Evolutionary conservation across 2,797 vertebrate genomes (phyloP), one percentile per base, ranked within the genome.

Genomic region (Synaphobranchus kaupii): DNA sequence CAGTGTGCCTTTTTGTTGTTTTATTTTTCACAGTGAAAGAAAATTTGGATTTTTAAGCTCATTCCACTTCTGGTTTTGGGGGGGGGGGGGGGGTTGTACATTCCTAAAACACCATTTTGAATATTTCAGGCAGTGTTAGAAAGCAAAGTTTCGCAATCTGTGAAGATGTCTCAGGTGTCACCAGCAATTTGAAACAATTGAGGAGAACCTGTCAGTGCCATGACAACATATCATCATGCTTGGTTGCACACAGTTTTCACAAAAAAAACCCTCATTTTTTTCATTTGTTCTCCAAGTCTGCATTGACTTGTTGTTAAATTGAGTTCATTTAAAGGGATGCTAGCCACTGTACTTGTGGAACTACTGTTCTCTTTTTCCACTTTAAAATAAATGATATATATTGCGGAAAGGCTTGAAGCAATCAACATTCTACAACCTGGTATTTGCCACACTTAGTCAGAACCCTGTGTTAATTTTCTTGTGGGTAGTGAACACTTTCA

Each of bases 1-100:
- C 60, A 66, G 78, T 68, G 31, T 87, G 58, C 48, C 34, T 78
- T 86, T 78, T 48, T 54, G 31, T 78, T 39, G 10, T 47, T n/a
- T 86, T 86, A 7, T 76, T 34, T 31, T 78, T 44, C 31, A 4
- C 7, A 34, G 4, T 39, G 73, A 20, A 78, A 22, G 73, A 44
- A 28, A 31, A 78, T 20, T 17, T 44, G n/a, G 25, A 28, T 68
- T 68, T 68, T 68, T 68, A 25, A 17, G 20, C 63, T 28, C 63
- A 68, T n/a, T 68, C 63, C 63, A 68, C 25, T 34, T 76, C 31
- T 76, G 71, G 63, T 39, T 76, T 39, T 76, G 34, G 28, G 28
- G 71, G 17, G 54, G 17, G 1, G n/a, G 3, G 15, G 15, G 9
- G n/a, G 1, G n/a, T 68, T n/a, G n/a, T 8, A n/a, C 63, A 76